Conservation (phyloP, 2,888 invertebrate genomes). For the Rhyacophila evoluta region DNA sequence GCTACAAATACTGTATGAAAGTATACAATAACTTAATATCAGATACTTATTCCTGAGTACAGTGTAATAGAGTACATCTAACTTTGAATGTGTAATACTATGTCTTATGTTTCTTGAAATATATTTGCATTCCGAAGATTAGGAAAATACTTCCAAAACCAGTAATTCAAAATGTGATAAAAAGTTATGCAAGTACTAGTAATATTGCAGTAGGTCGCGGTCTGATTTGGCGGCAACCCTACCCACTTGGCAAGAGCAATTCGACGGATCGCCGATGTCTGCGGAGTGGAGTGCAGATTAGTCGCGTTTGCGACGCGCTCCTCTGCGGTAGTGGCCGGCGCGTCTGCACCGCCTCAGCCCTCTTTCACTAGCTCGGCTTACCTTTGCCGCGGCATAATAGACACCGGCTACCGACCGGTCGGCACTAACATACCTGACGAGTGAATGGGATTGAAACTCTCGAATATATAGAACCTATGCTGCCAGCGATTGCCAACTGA, state of each 20-base stretch:
- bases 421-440: not conserved
- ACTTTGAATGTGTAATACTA: too few relatives aligned
- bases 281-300: not conserved
- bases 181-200: too few relatives aligned
- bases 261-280: not conserved
- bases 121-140: too few relatives aligned
- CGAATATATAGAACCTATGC: not conserved
- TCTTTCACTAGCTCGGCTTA: not conserved
- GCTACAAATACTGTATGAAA: too few relatives aligned
- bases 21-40: too few relatives aligned
- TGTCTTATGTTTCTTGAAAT: too few relatives aligned
- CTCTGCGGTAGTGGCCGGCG: not conserved
- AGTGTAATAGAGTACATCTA: too few relatives aligned
- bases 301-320: not conserved
- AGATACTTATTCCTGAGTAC: too few relatives aligned
- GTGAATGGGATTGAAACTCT: not conserved
- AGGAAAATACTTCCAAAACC: too few relatives aligned
- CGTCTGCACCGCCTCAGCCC: constrained; percentile 4
- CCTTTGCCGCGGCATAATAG: constrained; percentile 10
- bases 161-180: too few relatives aligned
- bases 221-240: not conserved
- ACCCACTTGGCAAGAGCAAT: not conserved
- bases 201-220: too few relatives aligned
- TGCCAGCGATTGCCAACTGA: not conserved
- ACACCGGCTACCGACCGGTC: not conserved